A percentile compares a stretch with the other conserved stretches of the same genome.
Conservation (phyloP, 2,888 invertebrate species). For the Pachymerium ferrugineum region DNA sequence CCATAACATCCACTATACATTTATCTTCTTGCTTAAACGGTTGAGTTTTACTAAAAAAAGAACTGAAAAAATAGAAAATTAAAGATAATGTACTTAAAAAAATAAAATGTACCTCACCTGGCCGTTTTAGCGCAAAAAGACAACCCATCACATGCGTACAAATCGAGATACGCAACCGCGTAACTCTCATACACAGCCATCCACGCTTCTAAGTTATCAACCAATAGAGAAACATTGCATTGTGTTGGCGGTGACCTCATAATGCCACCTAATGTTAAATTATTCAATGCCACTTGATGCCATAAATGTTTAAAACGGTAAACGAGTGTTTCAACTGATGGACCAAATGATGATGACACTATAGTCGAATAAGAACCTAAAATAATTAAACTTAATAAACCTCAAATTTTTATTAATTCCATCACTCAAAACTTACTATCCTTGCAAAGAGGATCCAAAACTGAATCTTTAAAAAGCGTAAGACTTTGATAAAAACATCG, state of each 20-base stretch:
- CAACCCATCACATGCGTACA: constrained; percentile 46
- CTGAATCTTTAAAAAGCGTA: constrained; percentile 38
- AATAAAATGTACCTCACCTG: constrained; percentile 39
- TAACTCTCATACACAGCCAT: constrained; percentile 42
- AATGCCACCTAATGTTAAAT: neutral
- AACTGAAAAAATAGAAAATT: neutral
- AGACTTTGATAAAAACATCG: constrained; percentile 42
- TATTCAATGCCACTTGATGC: constrained; percentile 31
- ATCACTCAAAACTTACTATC: constrained; percentile 39
- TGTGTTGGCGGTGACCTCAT: constrained; percentile 10
- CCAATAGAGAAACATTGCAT: neutral
- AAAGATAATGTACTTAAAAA: neutral
- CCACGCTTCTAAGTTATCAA: constrained; percentile 38
- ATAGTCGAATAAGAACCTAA: constrained; percentile 19
- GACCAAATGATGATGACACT: constrained; percentile 17
- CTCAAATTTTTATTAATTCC: neutral
- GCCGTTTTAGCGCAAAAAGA: constrained; percentile 43
- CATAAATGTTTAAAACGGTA: constrained; percentile 28
- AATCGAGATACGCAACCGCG: constrained; percentile 43
- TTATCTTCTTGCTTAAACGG: constrained; percentile 34
- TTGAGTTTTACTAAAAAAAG: constrained; percentile 26
- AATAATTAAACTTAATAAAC: neutral
- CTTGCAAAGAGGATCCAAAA: constrained; percentile 43
- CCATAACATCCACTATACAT: constrained; percentile 40
- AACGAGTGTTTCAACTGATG: constrained; percentile 29